Evolutionary conservation across 35 echinoderm and acorn worm species (phyloP).

Genomic region (Lytechinus variegatus): DNA sequence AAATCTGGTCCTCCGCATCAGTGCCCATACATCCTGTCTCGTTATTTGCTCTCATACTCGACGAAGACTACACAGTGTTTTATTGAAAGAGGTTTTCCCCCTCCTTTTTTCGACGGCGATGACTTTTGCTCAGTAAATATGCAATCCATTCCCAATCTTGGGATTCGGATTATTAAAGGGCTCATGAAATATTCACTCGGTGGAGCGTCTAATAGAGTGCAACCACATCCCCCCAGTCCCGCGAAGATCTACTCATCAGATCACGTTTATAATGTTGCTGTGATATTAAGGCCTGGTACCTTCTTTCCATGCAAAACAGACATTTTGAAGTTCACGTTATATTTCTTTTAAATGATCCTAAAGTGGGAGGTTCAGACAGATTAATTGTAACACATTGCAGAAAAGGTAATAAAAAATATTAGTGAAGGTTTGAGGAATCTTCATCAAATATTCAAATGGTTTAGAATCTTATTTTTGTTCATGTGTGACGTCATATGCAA

Average conservation of each 20-base stretch:
- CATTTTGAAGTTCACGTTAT: too few relatives aligned
- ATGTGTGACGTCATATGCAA: too few relatives aligned
- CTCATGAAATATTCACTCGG: neutral
- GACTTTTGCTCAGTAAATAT: neutral
- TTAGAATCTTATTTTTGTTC: too few relatives aligned
- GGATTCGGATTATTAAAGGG: neutral
- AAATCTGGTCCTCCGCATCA: too few relatives aligned
- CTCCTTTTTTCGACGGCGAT: neutral
- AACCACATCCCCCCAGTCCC: neutral
- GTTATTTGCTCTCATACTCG: neutral
- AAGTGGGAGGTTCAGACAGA: too few relatives aligned
- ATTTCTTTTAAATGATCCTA: too few relatives aligned
- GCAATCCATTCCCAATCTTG: neutral
- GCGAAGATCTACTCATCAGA: neutral
- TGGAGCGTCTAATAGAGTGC: neutral
- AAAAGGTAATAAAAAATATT: too few relatives aligned
- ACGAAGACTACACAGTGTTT: neutral
- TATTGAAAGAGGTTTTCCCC: neutral
- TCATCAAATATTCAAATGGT: too few relatives aligned
- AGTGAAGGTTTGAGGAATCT: too few relatives aligned
- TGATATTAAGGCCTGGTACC: too few relatives aligned
- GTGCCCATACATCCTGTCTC: neutral
- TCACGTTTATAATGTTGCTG: neutral
- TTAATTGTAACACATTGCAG: too few relatives aligned
- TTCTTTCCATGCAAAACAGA: too few relatives aligned